These are phyloP conservation scores for Takifugu bimaculatus DNA, from an alignment of 2,113 vertebrate species.

Conservation along the genomic window DNA sequence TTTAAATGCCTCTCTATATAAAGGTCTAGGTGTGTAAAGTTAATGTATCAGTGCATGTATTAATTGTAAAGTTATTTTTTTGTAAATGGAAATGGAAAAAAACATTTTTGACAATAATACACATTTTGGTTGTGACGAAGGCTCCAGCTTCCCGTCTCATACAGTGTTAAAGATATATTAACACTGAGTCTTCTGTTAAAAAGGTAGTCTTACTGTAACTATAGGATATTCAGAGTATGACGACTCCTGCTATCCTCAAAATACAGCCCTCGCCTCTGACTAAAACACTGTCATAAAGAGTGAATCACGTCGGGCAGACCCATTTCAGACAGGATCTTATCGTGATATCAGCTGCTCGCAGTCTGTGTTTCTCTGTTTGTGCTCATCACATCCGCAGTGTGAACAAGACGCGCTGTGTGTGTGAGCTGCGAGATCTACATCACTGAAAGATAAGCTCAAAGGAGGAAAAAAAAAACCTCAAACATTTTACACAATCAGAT, in stretches of 20 bases:
- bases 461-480: too few relatives aligned
- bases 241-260: slow-evolving; percentile 10
- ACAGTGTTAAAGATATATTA: background rate
- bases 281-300: slow-evolving; percentile 8
- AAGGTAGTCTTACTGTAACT: slow-evolving; percentile 9
- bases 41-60: too few relatives aligned
- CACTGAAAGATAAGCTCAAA: too few relatives aligned
- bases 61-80: too few relatives aligned
- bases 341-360: background rate
- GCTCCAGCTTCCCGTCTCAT: background rate
- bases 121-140: too few relatives aligned
- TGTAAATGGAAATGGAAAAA: too few relatives aligned
- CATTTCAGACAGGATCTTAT: slow-evolving; percentile 11
- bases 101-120: too few relatives aligned
- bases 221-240: slow-evolving; percentile 7
- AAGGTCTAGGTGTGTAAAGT: too few relatives aligned
- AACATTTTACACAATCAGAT: too few relatives aligned
- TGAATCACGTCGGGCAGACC: background rate
- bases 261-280: slow-evolving; percentile 17
- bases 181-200: slow-evolving; percentile 2
- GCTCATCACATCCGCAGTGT: background rate
- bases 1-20: too few relatives aligned
- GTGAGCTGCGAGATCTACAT: background rate
- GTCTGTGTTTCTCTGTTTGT: too few relatives aligned
- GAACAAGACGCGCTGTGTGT: slow-evolving; percentile 3